Evolutionary conservation across 2,113 vertebrate species (phyloP), one percentile per base, ranked within the genome.

Genomic region (Caranx ignobilis): DNA sequence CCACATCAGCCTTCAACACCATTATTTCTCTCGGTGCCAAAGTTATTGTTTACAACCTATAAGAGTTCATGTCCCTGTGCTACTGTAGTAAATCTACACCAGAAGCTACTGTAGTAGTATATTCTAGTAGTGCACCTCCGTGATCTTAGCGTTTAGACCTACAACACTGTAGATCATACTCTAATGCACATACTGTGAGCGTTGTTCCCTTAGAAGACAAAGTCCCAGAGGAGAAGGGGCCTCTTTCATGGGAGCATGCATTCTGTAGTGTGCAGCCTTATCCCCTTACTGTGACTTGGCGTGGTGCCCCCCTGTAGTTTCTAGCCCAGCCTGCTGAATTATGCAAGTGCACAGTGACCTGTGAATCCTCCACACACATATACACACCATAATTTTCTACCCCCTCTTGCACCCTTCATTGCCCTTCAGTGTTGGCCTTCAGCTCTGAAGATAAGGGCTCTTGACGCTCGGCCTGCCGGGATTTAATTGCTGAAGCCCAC

Each of bases 371-470:
- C 63, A 43, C 47, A 52, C 67, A 61, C 55, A 66, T n/a, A 75
- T 63, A 71, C 59, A 77, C 72, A 69, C 59, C 11, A 11, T 48
- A 48, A n/a, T 85, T 59, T 71, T 78, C 63, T 52, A 64, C 50
- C 64, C 71, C 62, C 75, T 82, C 68, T 69, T 50, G 67, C 82
- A 74, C 70, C 67, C 77, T 81, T 88, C 80, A 81, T 63, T 77
- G 74, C 32, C 77, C 81, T 77, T 76, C 75, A 61, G 75, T 47
- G 63, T 84, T 71, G 75, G 88, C 82, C 83, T 92, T 88, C 56
- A 69, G 79, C 74, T 89, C 81, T 89, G 76, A 87, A 89, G 87
- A 92, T 87, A 92, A 93, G 85, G 71, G 76, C 92, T 91, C 91
- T 91, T 92, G 87, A 93, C 77, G 84, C 85, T 61, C 41, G 80